Conservation (phyloP, 1,140 invertebrate species). For the Ooceraea biroi region DNA sequence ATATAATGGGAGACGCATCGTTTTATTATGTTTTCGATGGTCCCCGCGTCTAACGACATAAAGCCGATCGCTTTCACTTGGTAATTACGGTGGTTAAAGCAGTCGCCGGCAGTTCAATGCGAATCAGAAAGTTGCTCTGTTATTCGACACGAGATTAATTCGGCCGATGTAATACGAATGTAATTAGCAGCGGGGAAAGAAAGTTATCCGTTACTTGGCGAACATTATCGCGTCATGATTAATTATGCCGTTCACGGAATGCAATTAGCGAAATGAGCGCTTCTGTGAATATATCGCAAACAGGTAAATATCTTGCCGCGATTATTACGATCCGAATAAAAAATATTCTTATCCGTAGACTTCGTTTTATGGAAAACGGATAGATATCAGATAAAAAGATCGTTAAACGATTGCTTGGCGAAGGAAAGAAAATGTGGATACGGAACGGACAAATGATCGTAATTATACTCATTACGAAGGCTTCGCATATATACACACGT, state of each 20-base stretch:
- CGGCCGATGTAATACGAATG: conserved; percentile 16
- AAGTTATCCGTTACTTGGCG: conserved; percentile 48
- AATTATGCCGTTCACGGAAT: conserved; percentile 41
- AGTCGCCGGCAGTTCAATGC: conserved; percentile 46
- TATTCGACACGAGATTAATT: conserved; percentile 51
- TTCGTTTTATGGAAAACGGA: background rate
- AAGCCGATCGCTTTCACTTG: conserved; percentile 60
- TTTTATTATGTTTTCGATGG: conserved; percentile 28
- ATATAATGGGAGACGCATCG: background rate
- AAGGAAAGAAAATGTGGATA: conserved; percentile 56
- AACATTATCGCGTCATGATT: conserved; percentile 39
- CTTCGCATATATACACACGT: conserved; percentile 21
- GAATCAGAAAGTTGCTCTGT: conserved; percentile 59
- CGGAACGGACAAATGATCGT: conserved; percentile 76
- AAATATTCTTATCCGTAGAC: background rate
- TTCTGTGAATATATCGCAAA: conserved; percentile 24
- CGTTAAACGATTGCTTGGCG: background rate
- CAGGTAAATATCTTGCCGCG: conserved; percentile 19
- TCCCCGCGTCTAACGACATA: conserved; percentile 15
- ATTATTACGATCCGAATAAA: background rate
- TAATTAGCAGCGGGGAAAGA: conserved; percentile 64
- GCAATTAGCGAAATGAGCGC: conserved; percentile 36
- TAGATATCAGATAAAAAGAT: background rate
- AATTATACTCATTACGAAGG: conserved; percentile 83
- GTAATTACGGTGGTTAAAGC: conserved; percentile 61